A percentile compares a stretch with the other conserved stretches of the same genome.
Conservation (phyloP, 2,797 vertebrate genomes). For the Sebastes trivittatus region DNA sequence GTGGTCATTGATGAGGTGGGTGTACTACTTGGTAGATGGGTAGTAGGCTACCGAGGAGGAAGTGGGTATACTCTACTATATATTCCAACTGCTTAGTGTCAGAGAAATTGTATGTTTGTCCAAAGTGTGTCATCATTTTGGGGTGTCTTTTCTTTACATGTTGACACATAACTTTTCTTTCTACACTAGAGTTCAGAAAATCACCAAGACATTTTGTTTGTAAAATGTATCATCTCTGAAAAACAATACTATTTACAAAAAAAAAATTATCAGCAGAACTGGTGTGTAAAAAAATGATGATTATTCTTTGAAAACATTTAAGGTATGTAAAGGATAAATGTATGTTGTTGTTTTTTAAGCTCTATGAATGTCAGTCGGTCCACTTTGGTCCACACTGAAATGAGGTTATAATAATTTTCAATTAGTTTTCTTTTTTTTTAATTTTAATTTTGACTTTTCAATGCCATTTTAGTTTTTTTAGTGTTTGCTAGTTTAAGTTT, state of each 20-base stretch:
- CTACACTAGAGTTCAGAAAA: not conserved
- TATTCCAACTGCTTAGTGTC: not conserved
- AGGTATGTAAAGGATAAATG: not conserved
- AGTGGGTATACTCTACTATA: too few relatives aligned
- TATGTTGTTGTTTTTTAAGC: not conserved
- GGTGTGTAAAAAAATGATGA: not conserved
- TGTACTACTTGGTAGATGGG: too few relatives aligned
- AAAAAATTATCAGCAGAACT: not conserved
- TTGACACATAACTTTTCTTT: not conserved
- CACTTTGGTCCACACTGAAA: not conserved
- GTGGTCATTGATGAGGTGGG: too few relatives aligned
- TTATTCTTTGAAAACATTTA: not conserved
- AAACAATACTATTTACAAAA: not conserved
- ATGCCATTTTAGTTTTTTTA: too few relatives aligned
- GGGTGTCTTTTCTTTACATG: not conserved
- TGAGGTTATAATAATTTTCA: not conserved
- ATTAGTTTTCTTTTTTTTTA: too few relatives aligned
- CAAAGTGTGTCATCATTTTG: not conserved
- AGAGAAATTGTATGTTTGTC: not conserved
- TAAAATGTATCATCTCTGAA: not conserved
- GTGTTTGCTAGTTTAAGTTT: too few relatives aligned
- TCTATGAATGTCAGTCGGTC: not conserved
- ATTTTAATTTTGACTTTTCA: too few relatives aligned
- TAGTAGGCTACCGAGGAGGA: too few relatives aligned
- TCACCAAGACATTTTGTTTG: not conserved